phyloP scores from a whole-genome alignment of 2,888 invertebrate species.

The Mesorhabditis spiculigera region DNA sequence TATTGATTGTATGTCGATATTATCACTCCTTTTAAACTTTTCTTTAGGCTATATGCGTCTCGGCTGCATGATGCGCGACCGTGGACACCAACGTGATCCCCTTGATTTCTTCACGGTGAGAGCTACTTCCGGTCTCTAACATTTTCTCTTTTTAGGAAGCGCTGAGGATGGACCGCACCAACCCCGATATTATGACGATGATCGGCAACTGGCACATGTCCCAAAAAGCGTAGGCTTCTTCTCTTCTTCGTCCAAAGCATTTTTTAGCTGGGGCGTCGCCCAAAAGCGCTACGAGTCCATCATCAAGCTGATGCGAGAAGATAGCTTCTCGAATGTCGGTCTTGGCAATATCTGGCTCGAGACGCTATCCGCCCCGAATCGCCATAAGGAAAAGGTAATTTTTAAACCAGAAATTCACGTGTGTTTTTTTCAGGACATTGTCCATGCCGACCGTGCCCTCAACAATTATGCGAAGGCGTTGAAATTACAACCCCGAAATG shows the following conservation, averaged over 20 bases:
- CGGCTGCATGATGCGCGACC: constrained; percentile 96
- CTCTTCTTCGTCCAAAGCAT: background rate
- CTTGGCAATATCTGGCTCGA: constrained; percentile 97
- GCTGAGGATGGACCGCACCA: constrained; percentile 75
- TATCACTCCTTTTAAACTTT: background rate
- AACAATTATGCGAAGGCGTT: constrained; percentile 87
- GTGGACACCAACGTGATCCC: constrained; percentile 98
- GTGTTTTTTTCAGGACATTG: constrained; percentile 70
- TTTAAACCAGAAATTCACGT: background rate
- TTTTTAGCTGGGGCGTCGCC: constrained; percentile 78
- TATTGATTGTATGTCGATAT: constrained; percentile 73
- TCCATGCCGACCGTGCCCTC: constrained; percentile 90
- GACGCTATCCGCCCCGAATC: constrained; percentile 85
- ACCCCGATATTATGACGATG: constrained; percentile 96
- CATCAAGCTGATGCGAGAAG: constrained; percentile 67
- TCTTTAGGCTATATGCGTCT: constrained; percentile 68
- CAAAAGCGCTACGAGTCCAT: constrained; percentile 98
- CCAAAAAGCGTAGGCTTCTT: constrained; percentile 72
- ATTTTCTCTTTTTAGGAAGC: constrained; percentile 75
- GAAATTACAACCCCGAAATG: constrained; percentile 86
- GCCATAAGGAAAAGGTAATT: constrained; percentile 79
- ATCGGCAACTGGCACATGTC: constrained; percentile 94
- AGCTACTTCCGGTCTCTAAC: background rate
- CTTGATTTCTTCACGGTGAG: constrained; percentile 81
- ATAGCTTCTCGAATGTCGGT: constrained; percentile 83